Conservation (phyloP, 2,888 invertebrate genomes). For the Lasioglossum malachurum region DNA sequence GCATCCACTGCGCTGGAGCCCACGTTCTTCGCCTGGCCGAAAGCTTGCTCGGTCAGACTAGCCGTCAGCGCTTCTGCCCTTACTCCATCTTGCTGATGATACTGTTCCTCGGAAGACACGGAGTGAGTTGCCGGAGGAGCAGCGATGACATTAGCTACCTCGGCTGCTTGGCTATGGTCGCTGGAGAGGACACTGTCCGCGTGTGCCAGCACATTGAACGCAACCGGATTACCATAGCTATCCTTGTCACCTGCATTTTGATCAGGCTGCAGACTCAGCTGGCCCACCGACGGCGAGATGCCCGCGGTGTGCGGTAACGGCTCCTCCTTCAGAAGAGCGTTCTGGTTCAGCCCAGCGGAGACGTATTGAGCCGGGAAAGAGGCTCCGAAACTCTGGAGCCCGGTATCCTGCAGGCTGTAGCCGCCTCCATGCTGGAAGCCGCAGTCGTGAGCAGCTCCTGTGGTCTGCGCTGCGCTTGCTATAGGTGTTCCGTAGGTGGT, state of each 20-base stretch:
- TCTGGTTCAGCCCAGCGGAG: slow-evolving; percentile 33
- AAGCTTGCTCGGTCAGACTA: slow-evolving; percentile 75
- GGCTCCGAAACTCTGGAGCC: neutral
- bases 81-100: slow-evolving; percentile 61
- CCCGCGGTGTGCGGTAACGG: slow-evolving; percentile 35
- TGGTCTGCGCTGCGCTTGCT: slow-evolving; percentile 52
- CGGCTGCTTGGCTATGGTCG: slow-evolving; percentile 57
- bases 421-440: slow-evolving; percentile 48
- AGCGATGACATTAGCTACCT: slow-evolving; percentile 52
- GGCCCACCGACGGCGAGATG: slow-evolving; percentile 72
- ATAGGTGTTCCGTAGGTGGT: slow-evolving; percentile 78
- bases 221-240: slow-evolving; percentile 81
- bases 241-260: slow-evolving; percentile 75
- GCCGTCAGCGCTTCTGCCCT: slow-evolving; percentile 77
- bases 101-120: slow-evolving; percentile 56
- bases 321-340: slow-evolving; percentile 43
- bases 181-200: slow-evolving; percentile 33
- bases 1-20: slow-evolving; percentile 76
- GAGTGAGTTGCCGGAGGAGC: slow-evolving; percentile 49
- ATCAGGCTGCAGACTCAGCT: slow-evolving; percentile 77
- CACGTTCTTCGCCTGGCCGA: slow-evolving; percentile 71
- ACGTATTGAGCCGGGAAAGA: neutral
- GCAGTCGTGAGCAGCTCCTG: slow-evolving; percentile 66
- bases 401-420: slow-evolving; percentile 39
- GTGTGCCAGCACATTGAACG: slow-evolving; percentile 58